Conservation (phyloP, 2,113 vertebrate species). For the Alectura lathami region DNA sequence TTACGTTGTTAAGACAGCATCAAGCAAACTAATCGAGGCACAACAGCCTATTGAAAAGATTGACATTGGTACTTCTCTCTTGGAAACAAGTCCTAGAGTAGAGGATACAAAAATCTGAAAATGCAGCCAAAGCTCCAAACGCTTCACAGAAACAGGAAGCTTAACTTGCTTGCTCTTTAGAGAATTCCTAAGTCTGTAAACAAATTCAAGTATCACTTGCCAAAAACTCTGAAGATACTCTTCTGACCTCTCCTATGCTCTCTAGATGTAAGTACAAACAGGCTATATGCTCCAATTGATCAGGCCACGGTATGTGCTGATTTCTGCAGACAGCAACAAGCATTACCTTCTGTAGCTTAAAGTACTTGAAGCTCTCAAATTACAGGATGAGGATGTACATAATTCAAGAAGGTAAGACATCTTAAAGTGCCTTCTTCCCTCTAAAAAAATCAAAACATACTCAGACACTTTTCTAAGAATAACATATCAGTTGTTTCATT, state of each 20-base stretch:
- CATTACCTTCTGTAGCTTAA: not conserved
- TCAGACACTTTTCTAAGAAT: not conserved
- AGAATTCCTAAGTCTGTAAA: not conserved
- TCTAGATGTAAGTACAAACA: not conserved
- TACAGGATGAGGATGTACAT: not conserved
- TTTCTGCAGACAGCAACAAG: not conserved
- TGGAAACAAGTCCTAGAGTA: not conserved
- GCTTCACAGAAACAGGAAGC: not conserved
- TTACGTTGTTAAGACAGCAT: not conserved
- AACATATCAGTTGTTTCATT: not conserved
- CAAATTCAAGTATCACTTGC: not conserved
- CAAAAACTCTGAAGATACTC: not conserved
- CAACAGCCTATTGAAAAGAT: not conserved
- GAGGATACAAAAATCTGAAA: not conserved
- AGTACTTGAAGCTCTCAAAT: not conserved
- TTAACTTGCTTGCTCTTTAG: not conserved
- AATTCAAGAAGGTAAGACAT: not conserved
- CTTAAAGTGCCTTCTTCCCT: not conserved
- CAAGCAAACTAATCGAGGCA: not conserved
- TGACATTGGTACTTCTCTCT: not conserved
- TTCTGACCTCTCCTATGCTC: not conserved
- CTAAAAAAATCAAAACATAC: not conserved
- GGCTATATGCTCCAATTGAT: accelerated
- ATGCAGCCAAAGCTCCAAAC: accelerated
- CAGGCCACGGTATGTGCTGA: accelerated